Conservation (phyloP, 2,113 vertebrate genomes). For the Nannospalax galili region DNA sequence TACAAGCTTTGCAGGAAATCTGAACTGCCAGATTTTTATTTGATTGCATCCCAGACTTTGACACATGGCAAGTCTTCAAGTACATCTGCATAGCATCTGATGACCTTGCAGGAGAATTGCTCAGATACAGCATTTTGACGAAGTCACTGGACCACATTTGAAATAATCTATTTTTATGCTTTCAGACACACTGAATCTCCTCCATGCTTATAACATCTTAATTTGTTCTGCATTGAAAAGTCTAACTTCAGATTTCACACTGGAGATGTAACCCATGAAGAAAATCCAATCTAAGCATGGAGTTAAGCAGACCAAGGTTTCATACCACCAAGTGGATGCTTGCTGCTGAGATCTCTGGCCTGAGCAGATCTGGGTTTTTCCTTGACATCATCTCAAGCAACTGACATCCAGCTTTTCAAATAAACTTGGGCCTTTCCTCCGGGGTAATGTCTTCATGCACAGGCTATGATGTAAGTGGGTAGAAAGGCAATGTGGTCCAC, state of each 20-base stretch:
- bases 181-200: conserved; percentile 38
- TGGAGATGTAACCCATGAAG: conserved; percentile 65
- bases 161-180: not conserved
- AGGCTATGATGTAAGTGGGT: not conserved
- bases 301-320: conserved; percentile 73
- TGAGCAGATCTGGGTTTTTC: conserved; percentile 57
- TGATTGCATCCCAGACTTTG: not conserved
- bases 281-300: conserved; percentile 55
- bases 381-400: conserved; percentile 35
- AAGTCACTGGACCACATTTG: not conserved
- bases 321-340: conserved; percentile 66
- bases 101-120: not conserved
- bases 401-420: conserved; percentile 40
- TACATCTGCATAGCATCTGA: not conserved
- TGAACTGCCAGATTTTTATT: not conserved
- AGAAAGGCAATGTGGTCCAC: not conserved
- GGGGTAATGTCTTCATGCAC: conserved; percentile 40
- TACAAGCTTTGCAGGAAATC: not conserved
- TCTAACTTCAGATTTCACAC: conserved; percentile 73
- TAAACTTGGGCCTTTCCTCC: not conserved
- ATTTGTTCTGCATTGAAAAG: conserved; percentile 80
- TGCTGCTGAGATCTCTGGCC: conserved; percentile 65
- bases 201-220: conserved; percentile 72
- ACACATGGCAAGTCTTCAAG: not conserved
- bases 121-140: not conserved